A percentile compares a stretch with the other conserved stretches of the same genome.
These are phyloP conservation scores for Noctilio leporinus DNA, from an alignment of 2,113 vertebrate genomes.

Conservation along the genomic window DNA sequence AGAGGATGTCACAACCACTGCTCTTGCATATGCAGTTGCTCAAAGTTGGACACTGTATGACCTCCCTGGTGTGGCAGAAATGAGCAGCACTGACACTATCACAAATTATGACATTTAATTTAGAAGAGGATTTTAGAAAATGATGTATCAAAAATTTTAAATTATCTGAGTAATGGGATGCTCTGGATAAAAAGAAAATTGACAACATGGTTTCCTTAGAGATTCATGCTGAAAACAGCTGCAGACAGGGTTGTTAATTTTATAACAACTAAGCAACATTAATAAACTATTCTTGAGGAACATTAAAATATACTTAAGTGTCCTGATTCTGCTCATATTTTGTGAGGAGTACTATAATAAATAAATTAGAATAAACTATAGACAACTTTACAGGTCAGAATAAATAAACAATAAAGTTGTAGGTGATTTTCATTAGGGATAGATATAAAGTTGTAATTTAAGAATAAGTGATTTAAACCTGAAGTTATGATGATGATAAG, in stretches of 20 bases:
- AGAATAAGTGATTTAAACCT: background rate
- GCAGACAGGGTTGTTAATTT: background rate
- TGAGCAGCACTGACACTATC: background rate
- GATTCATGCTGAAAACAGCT: background rate
- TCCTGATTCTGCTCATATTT: background rate
- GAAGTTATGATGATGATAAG: background rate
- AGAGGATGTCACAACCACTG: background rate
- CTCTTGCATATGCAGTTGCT: background rate
- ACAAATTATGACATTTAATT: background rate
- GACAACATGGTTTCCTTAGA: background rate
- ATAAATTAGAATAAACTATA: background rate
- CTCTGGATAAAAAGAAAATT: background rate
- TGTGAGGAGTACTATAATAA: background rate
- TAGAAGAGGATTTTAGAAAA: background rate
- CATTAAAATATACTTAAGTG: background rate
- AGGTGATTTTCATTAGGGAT: background rate
- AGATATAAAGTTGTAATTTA: background rate
- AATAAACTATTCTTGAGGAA: background rate
- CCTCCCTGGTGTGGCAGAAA: background rate
- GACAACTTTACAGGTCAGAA: background rate
- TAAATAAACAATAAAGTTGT: background rate
- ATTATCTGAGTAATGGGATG: background rate
- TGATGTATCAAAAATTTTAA: background rate
- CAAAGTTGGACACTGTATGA: background rate
- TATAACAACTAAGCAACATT: background rate